Evolutionary conservation across 2,797 vertebrate genomes (phyloP).

Genomic region (Adrianichthys oophorus): DNA sequence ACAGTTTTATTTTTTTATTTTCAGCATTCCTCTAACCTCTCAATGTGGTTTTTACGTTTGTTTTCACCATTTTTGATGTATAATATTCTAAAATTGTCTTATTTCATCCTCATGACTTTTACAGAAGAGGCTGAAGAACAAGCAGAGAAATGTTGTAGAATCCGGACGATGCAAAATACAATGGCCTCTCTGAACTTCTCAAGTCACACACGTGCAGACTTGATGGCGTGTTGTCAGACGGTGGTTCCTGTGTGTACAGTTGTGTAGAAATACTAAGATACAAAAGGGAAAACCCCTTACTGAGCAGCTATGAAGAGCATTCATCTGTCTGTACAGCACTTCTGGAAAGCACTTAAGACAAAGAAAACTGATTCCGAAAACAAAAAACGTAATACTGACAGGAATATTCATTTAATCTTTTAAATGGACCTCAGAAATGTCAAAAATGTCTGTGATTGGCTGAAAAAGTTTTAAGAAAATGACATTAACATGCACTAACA

Average conservation of each 20-base stretch:
- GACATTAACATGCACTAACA: constrained; percentile 76
- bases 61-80: constrained; percentile 12
- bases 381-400: constrained; percentile 3
- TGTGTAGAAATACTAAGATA: constrained; percentile 63
- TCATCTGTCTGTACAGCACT: constrained; percentile 72
- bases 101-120: not conserved
- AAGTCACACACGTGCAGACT: constrained; percentile 6
- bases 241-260: constrained; percentile 46
- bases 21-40: constrained; percentile 10
- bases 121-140: constrained; percentile 5
- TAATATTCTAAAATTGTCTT: not conserved
- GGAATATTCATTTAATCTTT: not conserved
- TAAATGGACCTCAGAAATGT: constrained; percentile 23
- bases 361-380: constrained; percentile 18
- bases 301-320: constrained; percentile 66
- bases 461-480: constrained; percentile 74
- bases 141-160: constrained; percentile 20
- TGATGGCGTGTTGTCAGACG: constrained; percentile 20
- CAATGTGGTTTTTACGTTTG: constrained; percentile 1
- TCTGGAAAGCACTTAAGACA: constrained; percentile 55
- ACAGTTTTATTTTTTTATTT: constrained; percentile 9
- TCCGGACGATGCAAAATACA: constrained; percentile 27
- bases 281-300: constrained; percentile 45
- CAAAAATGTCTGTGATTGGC: constrained; percentile 28
- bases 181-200: constrained; percentile 16